Percentiles rank a stretch among this genome's conserved stretches.
These are phyloP conservation scores for Upupa epops DNA, from an alignment of 2,113 vertebrate species.

Conservation along the genomic window DNA sequence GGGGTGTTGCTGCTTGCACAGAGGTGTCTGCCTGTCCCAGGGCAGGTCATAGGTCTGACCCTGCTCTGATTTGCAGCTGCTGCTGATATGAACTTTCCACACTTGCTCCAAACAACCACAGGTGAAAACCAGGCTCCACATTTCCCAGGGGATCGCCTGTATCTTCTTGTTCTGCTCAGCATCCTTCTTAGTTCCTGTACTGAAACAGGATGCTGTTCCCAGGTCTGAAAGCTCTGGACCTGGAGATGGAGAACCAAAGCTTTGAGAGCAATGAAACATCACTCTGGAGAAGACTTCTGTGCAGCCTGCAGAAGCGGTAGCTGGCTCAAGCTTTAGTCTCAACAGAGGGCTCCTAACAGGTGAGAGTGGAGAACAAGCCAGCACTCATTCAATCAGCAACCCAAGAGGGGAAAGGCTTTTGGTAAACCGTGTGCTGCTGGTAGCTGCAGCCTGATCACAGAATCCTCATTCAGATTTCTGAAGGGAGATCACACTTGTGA, in stretches of 20 bases:
- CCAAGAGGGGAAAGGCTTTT: not conserved
- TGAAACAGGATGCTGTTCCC: not conserved
- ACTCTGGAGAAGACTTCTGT: not conserved
- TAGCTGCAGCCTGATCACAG: not conserved
- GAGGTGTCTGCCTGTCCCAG: no score
- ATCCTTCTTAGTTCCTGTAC: not conserved
- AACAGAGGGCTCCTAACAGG: not conserved
- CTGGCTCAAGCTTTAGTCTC: not conserved
- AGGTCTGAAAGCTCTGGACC: not conserved
- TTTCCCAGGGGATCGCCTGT: not conserved
- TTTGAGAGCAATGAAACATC: not conserved
- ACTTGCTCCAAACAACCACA: not conserved
- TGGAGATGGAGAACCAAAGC: not conserved
- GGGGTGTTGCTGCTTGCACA: fast-evolving
- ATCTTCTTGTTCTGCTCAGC: not conserved
- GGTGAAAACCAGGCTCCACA: not conserved
- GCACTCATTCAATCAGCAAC: not conserved
- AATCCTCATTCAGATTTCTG: not conserved
- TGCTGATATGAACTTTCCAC: fast-evolving
- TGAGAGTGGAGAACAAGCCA: not conserved
- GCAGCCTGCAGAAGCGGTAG: not conserved
- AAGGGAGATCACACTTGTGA: not conserved
- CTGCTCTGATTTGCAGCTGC: not conserved
- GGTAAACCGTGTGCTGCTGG: not conserved
- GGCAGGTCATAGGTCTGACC: not conserved